These are phyloP conservation scores for Caenorhabditis remanei DNA, from an alignment of 1,140 invertebrate genomes.

Conservation along the genomic window DNA sequence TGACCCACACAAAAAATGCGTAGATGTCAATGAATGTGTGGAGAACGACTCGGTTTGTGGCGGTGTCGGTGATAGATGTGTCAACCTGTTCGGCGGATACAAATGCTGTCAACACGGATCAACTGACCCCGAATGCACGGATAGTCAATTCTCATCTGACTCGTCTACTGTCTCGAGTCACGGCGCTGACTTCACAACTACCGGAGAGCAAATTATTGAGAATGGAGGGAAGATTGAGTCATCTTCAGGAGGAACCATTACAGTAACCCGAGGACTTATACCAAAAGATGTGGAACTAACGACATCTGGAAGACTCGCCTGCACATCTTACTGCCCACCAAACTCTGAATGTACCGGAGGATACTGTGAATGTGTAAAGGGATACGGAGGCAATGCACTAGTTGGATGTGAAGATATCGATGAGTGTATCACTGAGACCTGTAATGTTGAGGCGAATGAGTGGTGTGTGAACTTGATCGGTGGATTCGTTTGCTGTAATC, in stretches of 20 bases:
- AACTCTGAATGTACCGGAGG: conserved; percentile 67
- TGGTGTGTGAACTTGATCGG: conserved; percentile 72
- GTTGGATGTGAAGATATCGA: conserved; percentile 71
- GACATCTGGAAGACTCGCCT: conserved; percentile 18
- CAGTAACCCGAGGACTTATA: background rate
- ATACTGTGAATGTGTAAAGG: conserved; percentile 66
- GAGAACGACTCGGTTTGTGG: conserved; percentile 68
- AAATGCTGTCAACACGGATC: conserved; percentile 69
- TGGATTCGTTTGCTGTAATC: conserved; percentile 69
- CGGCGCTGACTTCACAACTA: conserved; percentile 33
- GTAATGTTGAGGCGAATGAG: conserved; percentile 50
- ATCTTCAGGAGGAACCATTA: conserved; percentile 2
- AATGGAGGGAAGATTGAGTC: conserved; percentile 4
- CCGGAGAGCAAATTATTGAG: conserved; percentile 35
- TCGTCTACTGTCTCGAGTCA: conserved; percentile 8
- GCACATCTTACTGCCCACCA: conserved; percentile 64
- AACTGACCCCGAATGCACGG: conserved; percentile 65
- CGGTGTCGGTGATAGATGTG: conserved; percentile 71
- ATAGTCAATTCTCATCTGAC: conserved; percentile 4
- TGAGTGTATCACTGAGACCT: conserved; percentile 65
- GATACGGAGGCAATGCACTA: conserved; percentile 66
- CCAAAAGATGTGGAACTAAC: conserved; percentile 30
- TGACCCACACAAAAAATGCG: conserved; percentile 68
- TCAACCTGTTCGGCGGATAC: conserved; percentile 69
- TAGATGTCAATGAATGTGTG: conserved; percentile 72